These are phyloP conservation scores for Rhincodon typus DNA, from an alignment of 2,797 vertebrate species.

Conservation along the genomic window DNA sequence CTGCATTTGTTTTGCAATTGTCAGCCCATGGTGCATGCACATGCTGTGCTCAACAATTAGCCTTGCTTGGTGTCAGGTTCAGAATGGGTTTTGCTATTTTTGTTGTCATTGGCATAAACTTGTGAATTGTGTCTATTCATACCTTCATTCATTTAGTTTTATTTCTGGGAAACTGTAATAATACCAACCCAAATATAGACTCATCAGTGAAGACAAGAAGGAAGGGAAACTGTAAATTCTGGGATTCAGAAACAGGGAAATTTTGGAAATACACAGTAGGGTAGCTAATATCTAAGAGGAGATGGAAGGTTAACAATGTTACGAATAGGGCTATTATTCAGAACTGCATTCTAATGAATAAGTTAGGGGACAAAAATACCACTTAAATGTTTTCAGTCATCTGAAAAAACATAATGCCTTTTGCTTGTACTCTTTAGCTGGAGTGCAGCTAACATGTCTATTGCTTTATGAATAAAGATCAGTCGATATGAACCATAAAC, in stretches of 20 bases:
- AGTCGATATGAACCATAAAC: neutral
- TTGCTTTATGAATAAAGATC: constrained; percentile 17
- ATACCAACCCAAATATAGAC: neutral
- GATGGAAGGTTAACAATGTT: neutral
- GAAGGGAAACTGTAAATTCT: neutral
- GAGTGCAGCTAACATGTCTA: neutral
- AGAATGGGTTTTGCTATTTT: neutral
- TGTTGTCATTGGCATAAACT: neutral
- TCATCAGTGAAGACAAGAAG: neutral
- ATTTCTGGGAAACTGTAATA: neutral
- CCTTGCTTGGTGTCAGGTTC: neutral
- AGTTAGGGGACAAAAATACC: neutral
- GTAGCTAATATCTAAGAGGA: neutral
- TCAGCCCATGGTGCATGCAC: neutral
- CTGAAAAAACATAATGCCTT: neutral
- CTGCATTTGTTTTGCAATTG: neutral
- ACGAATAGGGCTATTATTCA: neutral
- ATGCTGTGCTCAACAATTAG: neutral
- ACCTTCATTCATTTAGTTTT: neutral
- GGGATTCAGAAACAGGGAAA: neutral
- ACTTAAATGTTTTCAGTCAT: neutral
- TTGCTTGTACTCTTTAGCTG: neutral
- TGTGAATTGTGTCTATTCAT: neutral
- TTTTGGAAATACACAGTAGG: neutral
- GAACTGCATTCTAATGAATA: neutral